Evolutionary conservation across 2,888 invertebrate genomes (phyloP).

Genomic region (Caenorhabditis angaria): DNA sequence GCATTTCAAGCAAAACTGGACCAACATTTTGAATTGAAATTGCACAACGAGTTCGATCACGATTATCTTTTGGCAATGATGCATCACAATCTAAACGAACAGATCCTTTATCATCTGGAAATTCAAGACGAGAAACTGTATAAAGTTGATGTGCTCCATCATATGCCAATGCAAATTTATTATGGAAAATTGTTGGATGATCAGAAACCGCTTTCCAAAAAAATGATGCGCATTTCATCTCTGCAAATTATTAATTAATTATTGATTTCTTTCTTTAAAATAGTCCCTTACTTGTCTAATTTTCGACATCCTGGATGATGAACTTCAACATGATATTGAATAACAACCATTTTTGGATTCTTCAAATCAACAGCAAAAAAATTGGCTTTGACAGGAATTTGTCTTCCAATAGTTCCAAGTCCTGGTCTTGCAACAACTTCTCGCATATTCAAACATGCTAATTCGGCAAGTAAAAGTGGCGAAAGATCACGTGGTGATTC

Average conservation of each 20-base stretch:
- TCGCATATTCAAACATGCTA: conserved; percentile 59
- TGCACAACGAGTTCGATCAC: conserved; percentile 56
- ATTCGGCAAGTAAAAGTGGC: conserved; percentile 49
- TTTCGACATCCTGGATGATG: conserved; percentile 64
- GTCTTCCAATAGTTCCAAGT: conserved; percentile 56
- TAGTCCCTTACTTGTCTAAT: conserved; percentile 63
- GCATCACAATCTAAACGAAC: conserved; percentile 58
- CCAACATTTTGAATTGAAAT: conserved; percentile 60
- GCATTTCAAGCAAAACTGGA: conserved; percentile 62
- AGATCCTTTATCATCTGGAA: conserved; percentile 55
- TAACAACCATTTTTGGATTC: conserved; percentile 56
- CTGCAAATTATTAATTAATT: conserved; percentile 46
- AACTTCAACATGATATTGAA: conserved; percentile 68
- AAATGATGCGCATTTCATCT: conserved; percentile 64
- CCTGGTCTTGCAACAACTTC: conserved; percentile 59
- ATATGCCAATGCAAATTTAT: conserved; percentile 64
- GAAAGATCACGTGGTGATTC: conserved; percentile 47
- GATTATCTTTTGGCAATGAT: conserved; percentile 57
- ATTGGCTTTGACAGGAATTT: conserved; percentile 61
- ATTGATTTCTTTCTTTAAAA: too few species aligned
- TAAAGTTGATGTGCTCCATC: conserved; percentile 67
- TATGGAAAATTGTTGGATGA: conserved; percentile 56
- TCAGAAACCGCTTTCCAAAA: conserved; percentile 67
- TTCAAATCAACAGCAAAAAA: conserved; percentile 62
- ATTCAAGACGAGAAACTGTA: conserved; percentile 53